A percentile compares a stretch with the other conserved stretches of the same genome.
Evolutionary conservation across 2,797 vertebrate species (phyloP).

Genomic region (Ctenopoma kingsleyae): DNA sequence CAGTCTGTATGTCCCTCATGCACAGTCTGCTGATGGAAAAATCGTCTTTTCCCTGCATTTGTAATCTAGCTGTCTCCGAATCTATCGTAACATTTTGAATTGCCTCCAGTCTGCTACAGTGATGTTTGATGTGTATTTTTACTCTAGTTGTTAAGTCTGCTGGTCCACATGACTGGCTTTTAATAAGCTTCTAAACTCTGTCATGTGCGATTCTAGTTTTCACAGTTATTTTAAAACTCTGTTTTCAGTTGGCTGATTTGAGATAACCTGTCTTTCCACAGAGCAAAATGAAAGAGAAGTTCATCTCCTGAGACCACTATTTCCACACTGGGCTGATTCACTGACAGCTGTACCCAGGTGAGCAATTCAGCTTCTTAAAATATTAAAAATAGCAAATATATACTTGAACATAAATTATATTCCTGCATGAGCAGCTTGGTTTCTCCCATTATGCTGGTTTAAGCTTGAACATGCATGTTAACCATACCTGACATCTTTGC

Average conservation of each 20-base stretch:
- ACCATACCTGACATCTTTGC: conserved; percentile 4
- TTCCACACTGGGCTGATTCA: conserved; percentile 69
- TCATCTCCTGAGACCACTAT: conserved; percentile 65
- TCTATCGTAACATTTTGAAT: conserved; percentile 30
- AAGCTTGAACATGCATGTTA: conserved; percentile 13
- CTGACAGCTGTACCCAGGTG: conserved; percentile 70
- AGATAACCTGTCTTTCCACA: conserved; percentile 51
- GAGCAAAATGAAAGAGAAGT: conserved; percentile 63
- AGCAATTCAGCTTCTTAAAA: conserved; percentile 51
- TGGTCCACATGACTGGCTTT: conserved; percentile 18
- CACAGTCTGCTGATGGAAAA: conserved; percentile 38
- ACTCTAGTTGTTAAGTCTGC: conserved; percentile 18
- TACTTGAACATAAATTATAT: not conserved
- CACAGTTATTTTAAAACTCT: conserved; percentile 25
- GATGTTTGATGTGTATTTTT: conserved; percentile 4
- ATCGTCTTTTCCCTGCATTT: conserved; percentile 39
- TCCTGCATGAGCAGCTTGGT: not conserved
- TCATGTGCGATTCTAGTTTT: conserved; percentile 29
- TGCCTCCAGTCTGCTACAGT: conserved; percentile 25
- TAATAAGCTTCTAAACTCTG: conserved; percentile 45
- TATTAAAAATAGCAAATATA: conserved; percentile 29
- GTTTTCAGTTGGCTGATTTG: conserved; percentile 21
- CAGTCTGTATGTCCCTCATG: conserved; percentile 38
- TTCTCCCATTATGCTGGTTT: not conserved
- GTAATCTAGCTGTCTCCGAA: conserved; percentile 18